These are phyloP conservation scores for Pelagia noctiluca DNA, from an alignment of 30 jellyfish, hydroid and myxozoan genomes.

Conservation along the genomic window DNA sequence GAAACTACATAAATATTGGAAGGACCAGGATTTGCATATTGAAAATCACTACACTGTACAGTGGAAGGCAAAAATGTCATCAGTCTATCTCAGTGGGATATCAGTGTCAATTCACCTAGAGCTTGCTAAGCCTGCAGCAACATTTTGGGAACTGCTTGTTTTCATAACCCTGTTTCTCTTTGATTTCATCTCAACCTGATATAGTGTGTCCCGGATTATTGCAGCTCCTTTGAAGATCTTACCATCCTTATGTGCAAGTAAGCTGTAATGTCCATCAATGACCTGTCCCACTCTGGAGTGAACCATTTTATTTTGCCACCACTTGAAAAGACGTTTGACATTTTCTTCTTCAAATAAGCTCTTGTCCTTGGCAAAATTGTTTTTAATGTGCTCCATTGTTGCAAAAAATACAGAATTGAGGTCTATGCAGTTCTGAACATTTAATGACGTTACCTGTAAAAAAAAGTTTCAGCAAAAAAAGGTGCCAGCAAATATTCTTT, in stretches of 20 bases:
- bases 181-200: conserved; percentile 1
- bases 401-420: neutral
- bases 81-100: conserved; percentile 4
- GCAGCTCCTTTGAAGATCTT: neutral
- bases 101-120: conserved; percentile 1
- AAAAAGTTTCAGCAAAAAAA: neutral
- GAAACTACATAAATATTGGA: too few relatives aligned
- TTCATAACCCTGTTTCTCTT: conserved; percentile 3
- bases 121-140: conserved; percentile 1
- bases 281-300: conserved; percentile 10
- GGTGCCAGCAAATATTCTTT: neutral
- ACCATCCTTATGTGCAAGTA: conserved; percentile 2
- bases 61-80: neutral
- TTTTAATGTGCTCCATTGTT: neutral
- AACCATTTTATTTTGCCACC: conserved; percentile 3
- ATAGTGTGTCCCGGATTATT: neutral
- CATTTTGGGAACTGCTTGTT: neutral
- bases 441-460: neutral
- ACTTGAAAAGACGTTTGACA: neutral
- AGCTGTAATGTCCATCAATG: neutral
- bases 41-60: too few relatives aligned
- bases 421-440: conserved; percentile 2
- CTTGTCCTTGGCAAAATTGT: conserved; percentile 5
- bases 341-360: conserved; percentile 1
- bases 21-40: conserved; percentile 5